Percentiles rank a stretch among this genome's conserved stretches.
phyloP scores from a whole-genome alignment of 2,888 invertebrate species.

The Pseudanteris insignis region DNA sequence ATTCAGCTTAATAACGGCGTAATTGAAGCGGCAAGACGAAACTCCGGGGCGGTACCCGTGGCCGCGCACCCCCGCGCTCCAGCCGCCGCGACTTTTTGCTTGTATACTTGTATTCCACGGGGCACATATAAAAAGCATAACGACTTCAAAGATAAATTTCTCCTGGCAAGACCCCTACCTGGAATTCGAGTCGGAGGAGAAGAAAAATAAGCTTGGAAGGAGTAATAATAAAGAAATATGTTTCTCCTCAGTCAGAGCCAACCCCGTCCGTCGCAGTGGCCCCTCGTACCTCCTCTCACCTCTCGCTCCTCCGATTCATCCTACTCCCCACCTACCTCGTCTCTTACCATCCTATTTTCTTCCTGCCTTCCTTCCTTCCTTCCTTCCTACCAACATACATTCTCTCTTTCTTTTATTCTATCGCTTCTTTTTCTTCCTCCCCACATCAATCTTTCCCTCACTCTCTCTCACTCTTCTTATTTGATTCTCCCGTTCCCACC shows the following conservation, averaged over 20 bases:
- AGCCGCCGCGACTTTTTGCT: slow-evolving; percentile 25
- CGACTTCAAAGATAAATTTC: slow-evolving; percentile 57
- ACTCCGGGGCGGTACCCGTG: slow-evolving; percentile 11
- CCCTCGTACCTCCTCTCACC: background rate
- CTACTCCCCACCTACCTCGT: background rate
- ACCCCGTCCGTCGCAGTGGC: slow-evolving; percentile 34
- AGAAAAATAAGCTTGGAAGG: slow-evolving; percentile 65
- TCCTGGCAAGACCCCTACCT: slow-evolving; percentile 57
- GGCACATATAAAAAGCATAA: slow-evolving; percentile 59
- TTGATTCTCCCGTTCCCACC: no score
- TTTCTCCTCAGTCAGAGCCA: slow-evolving; percentile 61
- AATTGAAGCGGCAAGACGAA: slow-evolving; percentile 44
- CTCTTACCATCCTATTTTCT: background rate
- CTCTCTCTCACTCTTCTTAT: no score
- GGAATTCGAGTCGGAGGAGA: slow-evolving; percentile 61
- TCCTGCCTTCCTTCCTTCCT: background rate
- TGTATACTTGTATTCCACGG: slow-evolving; percentile 39
- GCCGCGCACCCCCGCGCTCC: slow-evolving; percentile 3
- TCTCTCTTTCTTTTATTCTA: no score
- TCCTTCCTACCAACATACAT: no score
- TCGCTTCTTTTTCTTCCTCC: no score
- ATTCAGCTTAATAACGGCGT: slow-evolving; percentile 46
- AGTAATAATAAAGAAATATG: slow-evolving; percentile 67
- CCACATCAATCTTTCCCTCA: no score
- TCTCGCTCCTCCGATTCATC: background rate